Conservation (phyloP, 2,888 invertebrate genomes). For the Cosmia trapezina region DNA sequence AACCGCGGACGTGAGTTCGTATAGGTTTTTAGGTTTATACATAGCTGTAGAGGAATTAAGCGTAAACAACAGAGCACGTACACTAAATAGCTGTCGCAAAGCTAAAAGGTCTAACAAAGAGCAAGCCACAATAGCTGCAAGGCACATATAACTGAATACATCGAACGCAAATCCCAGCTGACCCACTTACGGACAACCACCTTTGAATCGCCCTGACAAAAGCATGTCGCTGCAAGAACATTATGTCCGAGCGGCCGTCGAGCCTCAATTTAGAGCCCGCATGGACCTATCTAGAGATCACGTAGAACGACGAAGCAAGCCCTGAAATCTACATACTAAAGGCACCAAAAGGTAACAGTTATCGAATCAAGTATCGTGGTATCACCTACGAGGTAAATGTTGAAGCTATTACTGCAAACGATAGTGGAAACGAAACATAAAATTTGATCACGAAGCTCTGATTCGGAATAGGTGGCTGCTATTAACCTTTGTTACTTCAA, state of each 20-base stretch:
- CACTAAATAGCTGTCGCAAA: constrained; percentile 74
- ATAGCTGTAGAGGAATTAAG: constrained; percentile 27
- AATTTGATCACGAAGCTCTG: constrained; percentile 72
- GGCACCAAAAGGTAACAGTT: constrained; percentile 58
- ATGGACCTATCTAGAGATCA: constrained; percentile 80
- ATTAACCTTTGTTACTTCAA: constrained; percentile 67
- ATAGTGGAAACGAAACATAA: constrained; percentile 73
- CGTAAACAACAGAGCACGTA: constrained; percentile 66
- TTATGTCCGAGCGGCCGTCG: constrained; percentile 80
- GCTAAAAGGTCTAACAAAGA: constrained; percentile 77
- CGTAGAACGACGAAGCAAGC: constrained; percentile 69
- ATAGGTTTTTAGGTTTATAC: constrained; percentile 9
- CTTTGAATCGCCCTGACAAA: constrained; percentile 86
- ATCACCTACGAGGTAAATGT: constrained; percentile 70
- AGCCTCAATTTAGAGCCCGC: constrained; percentile 86
- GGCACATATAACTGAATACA: constrained; percentile 75
- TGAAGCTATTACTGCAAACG: constrained; percentile 74
- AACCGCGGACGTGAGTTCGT: constrained; percentile 21
- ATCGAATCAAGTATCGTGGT: constrained; percentile 63
- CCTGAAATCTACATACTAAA: constrained; percentile 65
- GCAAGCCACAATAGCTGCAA: constrained; percentile 70
- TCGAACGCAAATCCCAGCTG: constrained; percentile 82
- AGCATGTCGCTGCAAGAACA: constrained; percentile 86
- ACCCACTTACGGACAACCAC: constrained; percentile 86
- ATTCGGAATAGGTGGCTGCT: constrained; percentile 67